phyloP scores from a whole-genome alignment of 2,888 invertebrate genomes.

The Leucoma salicis region DNA sequence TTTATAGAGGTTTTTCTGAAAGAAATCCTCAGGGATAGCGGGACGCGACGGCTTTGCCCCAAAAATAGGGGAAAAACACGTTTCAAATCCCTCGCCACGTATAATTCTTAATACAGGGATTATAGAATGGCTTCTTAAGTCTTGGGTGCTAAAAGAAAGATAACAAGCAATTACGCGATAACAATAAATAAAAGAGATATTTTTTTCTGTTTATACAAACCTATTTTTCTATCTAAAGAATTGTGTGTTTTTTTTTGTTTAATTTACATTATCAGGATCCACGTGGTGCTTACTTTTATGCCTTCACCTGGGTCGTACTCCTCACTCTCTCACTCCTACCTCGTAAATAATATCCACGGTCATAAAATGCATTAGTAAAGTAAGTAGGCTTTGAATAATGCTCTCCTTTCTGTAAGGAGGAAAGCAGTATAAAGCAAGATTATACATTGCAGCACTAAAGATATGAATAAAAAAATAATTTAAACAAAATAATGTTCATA shows the following conservation, averaged over 20 bases:
- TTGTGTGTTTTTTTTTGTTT: constrained; percentile 19
- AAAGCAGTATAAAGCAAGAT: constrained; percentile 37
- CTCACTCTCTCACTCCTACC: too few species aligned
- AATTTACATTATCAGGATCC: constrained; percentile 43
- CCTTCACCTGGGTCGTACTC: constrained; percentile 70
- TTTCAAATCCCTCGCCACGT: constrained; percentile 73
- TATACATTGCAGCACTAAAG: constrained; percentile 40
- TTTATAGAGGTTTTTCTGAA: constrained; percentile 80
- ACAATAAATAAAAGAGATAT: constrained; percentile 47
- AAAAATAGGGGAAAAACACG: constrained; percentile 74
- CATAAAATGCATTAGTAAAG: constrained; percentile 77
- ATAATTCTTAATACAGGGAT: constrained; percentile 79
- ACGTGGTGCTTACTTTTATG: constrained; percentile 59
- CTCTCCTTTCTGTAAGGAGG: constrained; percentile 44
- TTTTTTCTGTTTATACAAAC: constrained; percentile 22
- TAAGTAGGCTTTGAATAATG: constrained; percentile 72
- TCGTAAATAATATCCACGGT: constrained; percentile 69
- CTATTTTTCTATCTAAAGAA: constrained; percentile 18
- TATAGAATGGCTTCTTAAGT: constrained; percentile 75
- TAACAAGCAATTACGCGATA: constrained; percentile 71
- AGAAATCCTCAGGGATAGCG: constrained; percentile 69
- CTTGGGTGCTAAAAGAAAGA: constrained; percentile 74
- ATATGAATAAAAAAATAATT: too few species aligned
- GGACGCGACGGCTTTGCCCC: constrained; percentile 59
- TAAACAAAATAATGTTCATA: too few species aligned